A percentile compares a stretch with the other conserved stretches of the same genome.
Evolutionary conservation across 2,113 vertebrate species (phyloP).

Genomic region (Peromyscus leucopus): DNA sequence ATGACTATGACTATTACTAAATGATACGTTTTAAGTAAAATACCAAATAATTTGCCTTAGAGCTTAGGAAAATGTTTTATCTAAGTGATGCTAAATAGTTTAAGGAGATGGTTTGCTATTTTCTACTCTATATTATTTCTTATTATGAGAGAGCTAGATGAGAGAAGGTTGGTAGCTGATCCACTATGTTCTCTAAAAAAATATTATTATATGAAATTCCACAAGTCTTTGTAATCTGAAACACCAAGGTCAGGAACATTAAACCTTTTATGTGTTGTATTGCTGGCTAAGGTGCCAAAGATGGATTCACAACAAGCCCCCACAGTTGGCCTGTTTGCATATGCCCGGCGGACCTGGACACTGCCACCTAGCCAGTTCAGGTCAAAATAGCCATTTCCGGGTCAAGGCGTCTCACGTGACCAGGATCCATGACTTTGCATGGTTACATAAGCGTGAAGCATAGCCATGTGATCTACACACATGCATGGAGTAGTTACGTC

Average conservation of each 20-base stretch:
- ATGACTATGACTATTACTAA: constrained; percentile 14
- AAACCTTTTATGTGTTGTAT: background rate
- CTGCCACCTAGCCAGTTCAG: no score
- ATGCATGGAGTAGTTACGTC: no score
- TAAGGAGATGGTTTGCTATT: constrained; percentile 12
- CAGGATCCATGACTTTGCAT: no score
- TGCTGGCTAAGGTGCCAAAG: background rate
- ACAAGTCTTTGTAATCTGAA: background rate
- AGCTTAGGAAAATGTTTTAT: background rate
- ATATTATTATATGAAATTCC: background rate
- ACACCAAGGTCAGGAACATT: constrained; percentile 16
- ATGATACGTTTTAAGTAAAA: background rate
- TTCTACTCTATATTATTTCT: background rate
- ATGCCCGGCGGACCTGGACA: no score
- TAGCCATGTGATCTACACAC: no score
- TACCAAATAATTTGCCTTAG: background rate
- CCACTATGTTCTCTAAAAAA: background rate
- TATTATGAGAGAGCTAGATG: background rate
- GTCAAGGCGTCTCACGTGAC: no score
- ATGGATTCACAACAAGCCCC: no score
- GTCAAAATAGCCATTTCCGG: no score
- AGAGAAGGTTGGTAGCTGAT: background rate
- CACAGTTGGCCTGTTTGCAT: no score
- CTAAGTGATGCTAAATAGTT: background rate
- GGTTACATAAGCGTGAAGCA: no score